Evolutionary conservation across 2,113 vertebrate species (phyloP), one percentile per base, ranked within the genome.

Genomic region (Benitochromis conjunctus): DNA sequence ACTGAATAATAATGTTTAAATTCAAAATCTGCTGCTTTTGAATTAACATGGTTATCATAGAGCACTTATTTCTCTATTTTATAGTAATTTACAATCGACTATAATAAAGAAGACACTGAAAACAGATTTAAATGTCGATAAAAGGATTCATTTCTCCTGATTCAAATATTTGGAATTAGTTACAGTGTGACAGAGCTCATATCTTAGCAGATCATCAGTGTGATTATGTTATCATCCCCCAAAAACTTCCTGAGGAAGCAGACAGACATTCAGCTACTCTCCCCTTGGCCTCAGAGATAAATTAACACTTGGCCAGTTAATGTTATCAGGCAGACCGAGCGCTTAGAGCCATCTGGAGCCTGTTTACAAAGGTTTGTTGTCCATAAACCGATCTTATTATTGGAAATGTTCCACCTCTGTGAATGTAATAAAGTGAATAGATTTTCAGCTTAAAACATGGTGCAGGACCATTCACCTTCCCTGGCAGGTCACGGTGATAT

Each of bases 401-500:
- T 29, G 24, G 43, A 38, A 66, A 21, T 38, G 60, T 66, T 64
- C 60, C 19, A 64, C 34, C 6, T 64, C 60, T 0, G 19, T 66
- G 4, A 38, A 0, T 62, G 18, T 7, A 64, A 38, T 38, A 38
- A 66, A 34, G 21, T 66, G 34, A 66, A 11, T 38, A 38, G 11
- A 66, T 66, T 66, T 38, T 10, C n/a, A 31, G 3, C 24, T 76
- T 55, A 16, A 31, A n/a, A 9, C 5, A 11, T 9, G 7, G 7
- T 2, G 31, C 5, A 19, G 24, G 3, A 80, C n/a, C 3, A 9
- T 92, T 95, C 90, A 98, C 98, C 98, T 97, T 83, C 98, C 98
- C 92, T 97, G 97, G 82, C 98, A 99, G 18, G 97, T 97, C 54
- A 99, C 96, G 0, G 96, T 98, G 89, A 99, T 94, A 56, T 99